Percentiles rank a stretch among this genome's conserved stretches.
Evolutionary conservation across 2,888 invertebrate genomes (phyloP).

Genomic region (Adela reaumurella): DNA sequence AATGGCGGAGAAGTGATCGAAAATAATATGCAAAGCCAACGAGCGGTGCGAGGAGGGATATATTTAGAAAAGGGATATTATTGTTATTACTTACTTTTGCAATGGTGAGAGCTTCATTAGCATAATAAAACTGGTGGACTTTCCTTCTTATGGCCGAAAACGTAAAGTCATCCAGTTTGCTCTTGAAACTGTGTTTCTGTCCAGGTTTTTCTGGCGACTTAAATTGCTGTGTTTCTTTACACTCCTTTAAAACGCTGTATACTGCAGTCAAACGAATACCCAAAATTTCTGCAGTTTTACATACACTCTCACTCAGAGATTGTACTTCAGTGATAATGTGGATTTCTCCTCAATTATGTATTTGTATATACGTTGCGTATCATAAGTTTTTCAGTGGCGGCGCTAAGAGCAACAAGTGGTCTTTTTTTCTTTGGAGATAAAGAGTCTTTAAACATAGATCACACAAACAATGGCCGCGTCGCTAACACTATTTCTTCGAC

Average conservation of each 20-base stretch:
- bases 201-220: slow-evolving; percentile 11
- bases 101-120: slow-evolving; percentile 15
- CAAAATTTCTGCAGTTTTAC: slow-evolving; percentile 12
- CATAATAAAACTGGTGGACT: slow-evolving; percentile 15
- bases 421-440: slow-evolving; percentile 13
- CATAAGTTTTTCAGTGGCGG: slow-evolving; percentile 13
- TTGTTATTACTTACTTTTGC: slow-evolving; percentile 10
- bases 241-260: slow-evolving; percentile 12
- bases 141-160: slow-evolving; percentile 15
- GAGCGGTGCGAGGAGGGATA: too few relatives aligned
- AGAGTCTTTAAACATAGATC: too few relatives aligned
- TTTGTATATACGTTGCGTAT: slow-evolving; percentile 14
- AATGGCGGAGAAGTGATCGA: too few relatives aligned
- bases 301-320: slow-evolving; percentile 10
- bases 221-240: slow-evolving; percentile 14
- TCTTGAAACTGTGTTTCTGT: slow-evolving; percentile 16
- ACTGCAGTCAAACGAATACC: slow-evolving; percentile 14
- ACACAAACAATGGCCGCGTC: too few relatives aligned
- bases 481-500: too few relatives aligned
- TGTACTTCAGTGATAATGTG: slow-evolving; percentile 6
- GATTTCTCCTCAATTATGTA: slow-evolving; percentile 14
- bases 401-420: slow-evolving; percentile 10
- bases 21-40: too few relatives aligned
- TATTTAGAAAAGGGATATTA: too few relatives aligned
- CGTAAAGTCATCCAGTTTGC: slow-evolving; percentile 16